Evolutionary conservation across 1,140 invertebrate species (phyloP), one percentile per base, ranked within the genome.

Genomic region (Armadillidium nasatum): DNA sequence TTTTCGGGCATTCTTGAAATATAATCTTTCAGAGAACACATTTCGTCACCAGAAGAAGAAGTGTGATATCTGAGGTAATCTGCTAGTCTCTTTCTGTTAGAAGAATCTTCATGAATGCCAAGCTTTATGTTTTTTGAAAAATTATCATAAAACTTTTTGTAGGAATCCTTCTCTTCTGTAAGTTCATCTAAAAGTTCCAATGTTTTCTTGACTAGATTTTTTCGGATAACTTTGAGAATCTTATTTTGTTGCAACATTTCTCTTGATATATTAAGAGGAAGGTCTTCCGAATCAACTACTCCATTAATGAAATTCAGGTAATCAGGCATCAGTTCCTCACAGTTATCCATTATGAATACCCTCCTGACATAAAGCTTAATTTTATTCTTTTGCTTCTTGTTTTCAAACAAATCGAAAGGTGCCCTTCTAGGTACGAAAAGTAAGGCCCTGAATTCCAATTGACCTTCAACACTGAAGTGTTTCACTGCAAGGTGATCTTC

Each of bases 211-310:
- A 99, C 95, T 69, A 99, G 88, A 83, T 99, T 98, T 87, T 99
- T 99, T 60, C 96, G 90, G 83, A 99, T 99, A 1, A 91, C 96
- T 86, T 99, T 99, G 4, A 99, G 86, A 82, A 99, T 97, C 85
- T 98, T 98, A 85, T 97, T 98, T 83, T 99, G 96, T 85, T 99
- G 97, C 10, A 99, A 87, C 93, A 95, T 98, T 87, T 99, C 97
- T 89, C 97, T 91, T 72, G 96, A 98, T 83, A 99, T 98, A 87
- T 99, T 99, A 2, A 99, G 86, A 0, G 97, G 97, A 73, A 99
- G 86, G 88, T 99, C 96, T 86, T 99, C 96, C 76, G 93, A 95
- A 86, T 99, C 97, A 13, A 99, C 97, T 23, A 99, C 95, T 85
- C 97, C 97, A 85, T 92, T 93, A 82, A 97, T 91, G 87, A 97